Conservation (phyloP, 2,797 vertebrate species). For the Ataeniobius toweri region DNA sequence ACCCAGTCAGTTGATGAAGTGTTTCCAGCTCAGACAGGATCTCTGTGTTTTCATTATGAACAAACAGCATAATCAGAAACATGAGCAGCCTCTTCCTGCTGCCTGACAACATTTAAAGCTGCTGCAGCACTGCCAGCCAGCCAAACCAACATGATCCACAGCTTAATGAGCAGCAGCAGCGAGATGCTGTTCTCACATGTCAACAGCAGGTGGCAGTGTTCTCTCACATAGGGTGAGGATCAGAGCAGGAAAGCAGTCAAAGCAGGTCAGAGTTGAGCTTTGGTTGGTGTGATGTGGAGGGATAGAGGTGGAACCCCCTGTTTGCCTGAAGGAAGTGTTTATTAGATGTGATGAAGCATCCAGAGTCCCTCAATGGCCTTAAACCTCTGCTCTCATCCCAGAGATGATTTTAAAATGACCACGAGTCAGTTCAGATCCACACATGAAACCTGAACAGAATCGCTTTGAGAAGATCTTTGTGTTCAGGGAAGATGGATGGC, state of each 20-base stretch:
- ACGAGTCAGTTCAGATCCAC: background rate
- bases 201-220: conserved; percentile 63
- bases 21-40: too few species aligned
- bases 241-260: background rate
- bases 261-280: conserved; percentile 8
- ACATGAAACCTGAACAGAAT: background rate
- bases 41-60: too few species aligned
- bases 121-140: conserved; percentile 2
- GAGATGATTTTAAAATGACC: background rate
- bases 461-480: background rate
- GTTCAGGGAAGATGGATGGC: background rate
- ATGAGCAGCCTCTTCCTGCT: too few species aligned
- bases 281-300: background rate
- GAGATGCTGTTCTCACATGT: background rate
- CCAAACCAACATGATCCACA: conserved; percentile 27
- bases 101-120: too few species aligned
- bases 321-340: too few species aligned
- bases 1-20: too few species aligned
- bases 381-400: background rate
- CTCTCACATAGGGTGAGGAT: conserved; percentile 14
- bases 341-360: too few species aligned
- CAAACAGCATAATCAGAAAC: too few species aligned
- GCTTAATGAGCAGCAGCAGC: conserved; percentile 21
- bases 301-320: background rate
- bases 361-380: background rate